These are phyloP conservation scores for Heterocephalus glaber DNA, from an alignment of 2,113 vertebrate species.

Conservation along the genomic window DNA sequence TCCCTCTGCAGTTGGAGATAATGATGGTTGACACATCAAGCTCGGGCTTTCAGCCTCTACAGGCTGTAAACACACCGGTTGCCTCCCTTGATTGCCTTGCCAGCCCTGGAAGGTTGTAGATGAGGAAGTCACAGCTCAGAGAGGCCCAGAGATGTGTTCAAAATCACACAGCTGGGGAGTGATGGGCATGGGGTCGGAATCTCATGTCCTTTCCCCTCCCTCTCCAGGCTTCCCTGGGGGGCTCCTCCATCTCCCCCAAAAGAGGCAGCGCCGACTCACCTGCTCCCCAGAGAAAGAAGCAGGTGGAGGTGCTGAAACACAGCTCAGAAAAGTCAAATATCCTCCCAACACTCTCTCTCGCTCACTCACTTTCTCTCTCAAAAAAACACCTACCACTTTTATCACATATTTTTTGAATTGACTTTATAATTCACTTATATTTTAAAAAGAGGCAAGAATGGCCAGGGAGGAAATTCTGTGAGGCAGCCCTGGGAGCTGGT, in stretches of 20 bases:
- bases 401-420: not conserved
- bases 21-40: not conserved
- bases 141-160: not conserved
- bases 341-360: not conserved
- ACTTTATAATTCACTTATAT: not conserved
- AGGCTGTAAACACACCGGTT: not conserved
- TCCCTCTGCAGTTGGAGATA: conserved; percentile 55
- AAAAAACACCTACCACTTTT: not conserved
- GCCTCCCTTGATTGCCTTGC: not conserved
- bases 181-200: not conserved
- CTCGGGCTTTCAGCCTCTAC: not conserved
- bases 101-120: not conserved
- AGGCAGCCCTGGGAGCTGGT: not conserved
- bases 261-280: not conserved
- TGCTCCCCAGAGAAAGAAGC: not conserved
- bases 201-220: not conserved
- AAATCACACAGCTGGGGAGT: not conserved
- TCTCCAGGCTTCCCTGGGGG: not conserved
- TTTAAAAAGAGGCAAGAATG: not conserved
- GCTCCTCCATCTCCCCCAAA: not conserved
- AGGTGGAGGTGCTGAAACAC: not conserved
- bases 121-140: not conserved
- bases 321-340: not conserved
- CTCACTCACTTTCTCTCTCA: not conserved
- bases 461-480: not conserved